Conservation (phyloP, 1,140 invertebrate species). For the Saccostrea glomerata region DNA sequence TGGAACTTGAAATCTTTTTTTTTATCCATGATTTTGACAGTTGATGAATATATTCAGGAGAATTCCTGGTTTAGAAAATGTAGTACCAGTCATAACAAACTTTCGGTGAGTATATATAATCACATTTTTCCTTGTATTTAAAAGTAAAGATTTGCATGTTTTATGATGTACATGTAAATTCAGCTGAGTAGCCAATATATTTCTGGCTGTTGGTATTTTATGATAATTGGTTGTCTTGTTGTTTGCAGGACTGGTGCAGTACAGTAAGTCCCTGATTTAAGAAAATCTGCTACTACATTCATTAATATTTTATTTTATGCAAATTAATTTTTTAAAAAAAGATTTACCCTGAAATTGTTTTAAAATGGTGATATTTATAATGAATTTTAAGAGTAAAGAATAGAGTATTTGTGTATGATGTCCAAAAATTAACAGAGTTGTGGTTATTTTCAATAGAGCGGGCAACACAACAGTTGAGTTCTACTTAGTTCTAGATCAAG, state of each 20-base stretch:
- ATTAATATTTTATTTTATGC: not conserved
- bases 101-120: not conserved
- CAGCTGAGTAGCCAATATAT: not conserved
- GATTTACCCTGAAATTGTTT: too few relatives aligned
- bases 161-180: not conserved
- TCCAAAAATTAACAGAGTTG: not conserved
- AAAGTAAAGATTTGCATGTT: not conserved
- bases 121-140: too few relatives aligned
- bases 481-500: not conserved
- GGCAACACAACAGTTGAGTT: not conserved
- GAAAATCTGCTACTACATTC: not conserved
- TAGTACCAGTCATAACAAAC: not conserved
- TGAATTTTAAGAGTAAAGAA: too few relatives aligned
- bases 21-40: not conserved
- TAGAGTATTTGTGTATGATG: too few relatives aligned
- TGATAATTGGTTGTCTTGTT: not conserved
- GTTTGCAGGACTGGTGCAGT: not conserved
- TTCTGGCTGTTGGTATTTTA: not conserved
- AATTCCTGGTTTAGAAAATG: slow-evolving; percentile 19
- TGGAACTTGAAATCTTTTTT: not conserved
- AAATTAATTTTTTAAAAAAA: not conserved
- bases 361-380: too few relatives aligned
- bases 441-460: not conserved
- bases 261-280: not conserved
- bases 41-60: not conserved